These are phyloP conservation scores for Botrylloides violaceus DNA, from an alignment of 23 tunicate genomes.

Conservation along the genomic window DNA sequence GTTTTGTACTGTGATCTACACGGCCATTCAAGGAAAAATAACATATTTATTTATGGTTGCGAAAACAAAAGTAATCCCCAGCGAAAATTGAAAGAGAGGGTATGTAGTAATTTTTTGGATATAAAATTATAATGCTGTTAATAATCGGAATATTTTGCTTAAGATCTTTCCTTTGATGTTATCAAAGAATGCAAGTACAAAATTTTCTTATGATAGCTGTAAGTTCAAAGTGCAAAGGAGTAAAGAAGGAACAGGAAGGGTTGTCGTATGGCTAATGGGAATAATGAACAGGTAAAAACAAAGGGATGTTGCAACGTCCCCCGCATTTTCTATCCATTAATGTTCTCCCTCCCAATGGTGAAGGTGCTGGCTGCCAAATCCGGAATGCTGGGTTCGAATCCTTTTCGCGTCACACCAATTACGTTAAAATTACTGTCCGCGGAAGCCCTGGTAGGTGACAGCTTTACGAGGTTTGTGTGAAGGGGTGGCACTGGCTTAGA, in stretches of 20 bases:
- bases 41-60: constrained; percentile 96
- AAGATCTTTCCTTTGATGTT: constrained; percentile 93
- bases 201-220: constrained; percentile 78
- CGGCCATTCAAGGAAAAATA: constrained; percentile 91
- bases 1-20: constrained; percentile 90
- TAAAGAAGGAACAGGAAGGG: constrained; percentile 96
- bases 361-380: too few relatives aligned
- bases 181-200: constrained; percentile 61
- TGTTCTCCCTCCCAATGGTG: too few relatives aligned
- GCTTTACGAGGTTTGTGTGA: too few relatives aligned
- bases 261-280: constrained; percentile 89
- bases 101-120: constrained; percentile 12
- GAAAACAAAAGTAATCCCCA: constrained; percentile 75
- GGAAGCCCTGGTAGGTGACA: too few relatives aligned
- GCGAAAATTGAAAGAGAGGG: constrained; percentile 67
- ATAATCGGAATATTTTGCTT: background rate
- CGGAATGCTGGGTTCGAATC: too few relatives aligned
- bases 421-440: too few relatives aligned
- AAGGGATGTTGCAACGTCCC: too few relatives aligned
- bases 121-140: background rate
- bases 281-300: constrained; percentile 77
- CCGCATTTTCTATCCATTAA: too few relatives aligned
- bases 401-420: too few relatives aligned
- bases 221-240: constrained; percentile 93
- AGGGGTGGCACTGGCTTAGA: too few relatives aligned